Evolutionary conservation across 2,113 vertebrate species (phyloP).

Genomic region (Centropristis striata): DNA sequence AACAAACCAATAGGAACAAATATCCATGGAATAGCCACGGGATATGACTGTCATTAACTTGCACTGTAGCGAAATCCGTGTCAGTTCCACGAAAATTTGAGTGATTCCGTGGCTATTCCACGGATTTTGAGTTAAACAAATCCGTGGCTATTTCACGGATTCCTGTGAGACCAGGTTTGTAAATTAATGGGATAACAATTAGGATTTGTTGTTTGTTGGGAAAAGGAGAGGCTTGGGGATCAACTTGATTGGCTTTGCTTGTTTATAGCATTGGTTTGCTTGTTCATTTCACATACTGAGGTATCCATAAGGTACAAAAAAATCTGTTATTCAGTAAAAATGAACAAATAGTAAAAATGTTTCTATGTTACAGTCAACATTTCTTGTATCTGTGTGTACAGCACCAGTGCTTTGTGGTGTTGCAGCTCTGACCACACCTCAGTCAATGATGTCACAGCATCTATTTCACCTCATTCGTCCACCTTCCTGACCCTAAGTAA

Average conservation of each 20-base stretch:
- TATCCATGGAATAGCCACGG: too few relatives aligned
- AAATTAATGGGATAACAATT: too few relatives aligned
- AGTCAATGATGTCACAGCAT: conserved; percentile 34
- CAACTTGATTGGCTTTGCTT: not conserved
- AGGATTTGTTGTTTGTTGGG: too few relatives aligned
- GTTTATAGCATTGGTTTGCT: not conserved
- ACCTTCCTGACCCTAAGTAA: conserved; percentile 12
- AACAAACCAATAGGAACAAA: too few relatives aligned
- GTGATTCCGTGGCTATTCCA: too few relatives aligned
- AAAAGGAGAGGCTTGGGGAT: not conserved
- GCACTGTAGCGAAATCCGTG: too few relatives aligned
- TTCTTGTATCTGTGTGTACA: not conserved
- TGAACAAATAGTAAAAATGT: not conserved
- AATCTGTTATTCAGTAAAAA: not conserved
- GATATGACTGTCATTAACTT: too few relatives aligned
- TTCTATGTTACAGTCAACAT: not conserved
- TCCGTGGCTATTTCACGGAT: too few relatives aligned
- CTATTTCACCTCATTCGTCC: conserved; percentile 21
- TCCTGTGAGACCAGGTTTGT: too few relatives aligned
- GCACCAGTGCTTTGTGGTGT: not conserved
- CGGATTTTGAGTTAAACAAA: too few relatives aligned
- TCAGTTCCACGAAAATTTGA: too few relatives aligned
- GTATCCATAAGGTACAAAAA: not conserved
- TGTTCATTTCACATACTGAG: not conserved
- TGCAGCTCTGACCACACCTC: conserved; percentile 22